phyloP scores from a whole-genome alignment of 2,888 invertebrate species.

The Amiota communis region DNA sequence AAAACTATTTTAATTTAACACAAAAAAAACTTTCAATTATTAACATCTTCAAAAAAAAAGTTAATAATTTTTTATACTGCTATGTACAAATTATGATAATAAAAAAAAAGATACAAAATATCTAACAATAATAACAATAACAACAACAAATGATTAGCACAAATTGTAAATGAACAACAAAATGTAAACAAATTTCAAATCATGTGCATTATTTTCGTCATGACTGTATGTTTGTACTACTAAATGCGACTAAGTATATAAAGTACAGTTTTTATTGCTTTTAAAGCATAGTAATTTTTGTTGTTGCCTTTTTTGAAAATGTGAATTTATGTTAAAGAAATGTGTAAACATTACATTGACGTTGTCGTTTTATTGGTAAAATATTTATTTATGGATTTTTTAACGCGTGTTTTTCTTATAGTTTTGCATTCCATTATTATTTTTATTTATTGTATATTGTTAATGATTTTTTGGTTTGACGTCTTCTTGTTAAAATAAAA shows the following conservation, averaged over 20 bases:
- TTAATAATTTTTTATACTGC: conserved; percentile 10
- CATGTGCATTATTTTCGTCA: conserved; percentile 2
- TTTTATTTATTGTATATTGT: neutral
- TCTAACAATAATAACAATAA: neutral
- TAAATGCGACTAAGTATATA: neutral
- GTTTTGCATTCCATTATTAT: neutral
- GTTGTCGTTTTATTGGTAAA: neutral
- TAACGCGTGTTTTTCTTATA: neutral
- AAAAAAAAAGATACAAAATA: too few species aligned
- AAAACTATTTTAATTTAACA: neutral
- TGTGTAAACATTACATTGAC: conserved; percentile 5
- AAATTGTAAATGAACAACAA: too few species aligned
- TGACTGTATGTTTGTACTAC: neutral
- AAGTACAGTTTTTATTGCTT: neutral
- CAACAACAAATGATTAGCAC: conserved; percentile 5
- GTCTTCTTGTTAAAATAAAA: conserved; percentile 2
- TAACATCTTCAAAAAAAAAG: neutral
- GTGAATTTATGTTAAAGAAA: neutral
- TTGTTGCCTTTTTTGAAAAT: neutral
- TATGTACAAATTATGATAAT: neutral
- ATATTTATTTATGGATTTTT: neutral
- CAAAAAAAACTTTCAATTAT: neutral
- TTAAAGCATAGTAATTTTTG: too few species aligned
- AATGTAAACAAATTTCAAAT: neutral
- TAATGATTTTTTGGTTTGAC: neutral